Evolutionary conservation across 2,888 invertebrate species (phyloP).

Genomic region (Rhimphoctona megacephalus): DNA sequence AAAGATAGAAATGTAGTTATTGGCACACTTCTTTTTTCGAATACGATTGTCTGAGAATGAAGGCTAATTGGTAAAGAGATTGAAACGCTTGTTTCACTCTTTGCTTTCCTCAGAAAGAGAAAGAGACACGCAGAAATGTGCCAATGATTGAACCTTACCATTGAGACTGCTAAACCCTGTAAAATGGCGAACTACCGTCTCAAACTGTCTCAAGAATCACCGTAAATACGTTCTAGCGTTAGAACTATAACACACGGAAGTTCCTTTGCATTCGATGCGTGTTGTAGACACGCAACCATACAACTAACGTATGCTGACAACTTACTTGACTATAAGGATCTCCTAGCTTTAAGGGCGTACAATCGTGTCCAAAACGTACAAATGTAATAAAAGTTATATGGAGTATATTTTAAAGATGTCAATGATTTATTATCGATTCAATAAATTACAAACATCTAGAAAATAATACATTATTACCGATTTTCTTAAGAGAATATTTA

Average conservation of each 20-base stretch:
- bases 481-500: no score
- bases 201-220: not conserved
- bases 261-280: slow-evolving; percentile 11
- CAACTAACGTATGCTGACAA: not conserved
- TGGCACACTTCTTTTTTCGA: not conserved
- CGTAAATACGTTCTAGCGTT: not conserved
- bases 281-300: slow-evolving; percentile 3
- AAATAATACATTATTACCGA: not conserved
- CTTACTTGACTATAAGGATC: slow-evolving; percentile 3
- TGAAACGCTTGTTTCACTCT: not conserved
- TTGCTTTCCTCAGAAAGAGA: not conserved
- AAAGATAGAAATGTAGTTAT: not conserved
- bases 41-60: not conserved
- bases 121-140: not conserved
- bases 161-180: slow-evolving; percentile 11
- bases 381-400: not conserved
- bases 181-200: slow-evolving; percentile 20
- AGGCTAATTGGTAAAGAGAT: not conserved
- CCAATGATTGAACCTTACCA: slow-evolving; percentile 4
- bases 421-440: not conserved
- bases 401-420: not conserved
- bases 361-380: slow-evolving; percentile 1
- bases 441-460: not conserved
- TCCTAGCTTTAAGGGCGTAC: slow-evolving; percentile 6
- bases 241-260: slow-evolving; percentile 5